These are phyloP conservation scores for Ophioninae sp. DNA, from an alignment of 2,888 invertebrate species.

Conservation along the genomic window DNA sequence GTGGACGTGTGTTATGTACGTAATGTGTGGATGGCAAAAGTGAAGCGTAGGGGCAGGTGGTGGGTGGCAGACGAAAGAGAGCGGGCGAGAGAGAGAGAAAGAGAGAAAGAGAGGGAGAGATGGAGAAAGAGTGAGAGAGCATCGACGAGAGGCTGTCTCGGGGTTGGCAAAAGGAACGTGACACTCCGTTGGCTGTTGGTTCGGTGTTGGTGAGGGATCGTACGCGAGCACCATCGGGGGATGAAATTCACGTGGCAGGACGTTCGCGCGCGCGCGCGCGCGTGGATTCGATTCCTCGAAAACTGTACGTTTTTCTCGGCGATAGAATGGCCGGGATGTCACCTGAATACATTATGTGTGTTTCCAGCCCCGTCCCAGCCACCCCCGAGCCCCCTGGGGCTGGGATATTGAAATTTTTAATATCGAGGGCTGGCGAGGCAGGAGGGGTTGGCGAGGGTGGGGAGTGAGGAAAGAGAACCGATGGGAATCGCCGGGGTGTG, in stretches of 20 bases:
- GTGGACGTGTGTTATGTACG: constrained; percentile 62
- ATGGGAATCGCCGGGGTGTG: constrained; percentile 65
- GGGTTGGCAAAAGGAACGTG: constrained; percentile 59
- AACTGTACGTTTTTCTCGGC: constrained; percentile 81
- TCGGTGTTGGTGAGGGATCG: constrained; percentile 31
- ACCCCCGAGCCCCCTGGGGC: constrained; percentile 76
- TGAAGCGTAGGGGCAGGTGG: neutral
- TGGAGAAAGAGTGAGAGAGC: neutral
- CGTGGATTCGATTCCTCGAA: constrained; percentile 80
- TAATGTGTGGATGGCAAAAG: constrained; percentile 52
- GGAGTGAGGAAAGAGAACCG: constrained; percentile 44
- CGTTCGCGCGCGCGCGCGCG: constrained; percentile 67
- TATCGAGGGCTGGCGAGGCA: constrained; percentile 78
- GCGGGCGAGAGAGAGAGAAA: neutral
- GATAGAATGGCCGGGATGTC: constrained; percentile 81
- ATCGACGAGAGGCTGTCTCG: constrained; percentile 48
- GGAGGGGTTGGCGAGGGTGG: constrained; percentile 59
- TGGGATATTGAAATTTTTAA: constrained; percentile 81
- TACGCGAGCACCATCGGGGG: constrained; percentile 54
- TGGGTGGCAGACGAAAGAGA: constrained; percentile 13
- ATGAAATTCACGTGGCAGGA: constrained; percentile 49
- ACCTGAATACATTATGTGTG: constrained; percentile 81
- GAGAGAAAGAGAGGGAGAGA: constrained; percentile 28
- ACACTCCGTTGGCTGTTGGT: constrained; percentile 58
- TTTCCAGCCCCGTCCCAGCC: constrained; percentile 75